Percentiles rank a stretch among this genome's conserved stretches.
These are phyloP conservation scores for Crypturellus undulatus DNA, from an alignment of 2,113 vertebrate species.

Conservation along the genomic window DNA sequence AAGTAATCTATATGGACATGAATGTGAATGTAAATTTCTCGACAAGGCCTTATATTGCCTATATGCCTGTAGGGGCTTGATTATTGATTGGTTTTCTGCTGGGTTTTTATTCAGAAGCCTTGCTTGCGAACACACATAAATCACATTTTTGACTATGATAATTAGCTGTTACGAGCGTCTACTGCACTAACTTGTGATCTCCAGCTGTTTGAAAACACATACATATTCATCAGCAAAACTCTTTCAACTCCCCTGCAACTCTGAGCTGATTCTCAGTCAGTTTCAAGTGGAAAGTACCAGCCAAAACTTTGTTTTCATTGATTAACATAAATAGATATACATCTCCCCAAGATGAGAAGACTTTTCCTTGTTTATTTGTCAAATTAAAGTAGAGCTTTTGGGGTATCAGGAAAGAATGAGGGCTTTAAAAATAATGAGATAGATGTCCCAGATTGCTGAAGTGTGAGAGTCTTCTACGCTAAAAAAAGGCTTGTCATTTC, in stretches of 20 bases:
- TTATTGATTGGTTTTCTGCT: not conserved
- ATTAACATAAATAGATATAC: constrained; percentile 15
- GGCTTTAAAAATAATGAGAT: constrained; percentile 30
- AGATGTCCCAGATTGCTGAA: constrained; percentile 18
- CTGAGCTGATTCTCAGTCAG: not conserved
- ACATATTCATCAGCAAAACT: constrained; percentile 21
- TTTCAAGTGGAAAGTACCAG: not conserved
- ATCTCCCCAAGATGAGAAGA: not conserved
- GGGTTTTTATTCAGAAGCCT: not conserved
- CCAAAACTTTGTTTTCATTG: constrained; percentile 7
- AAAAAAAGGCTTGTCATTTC: not conserved
- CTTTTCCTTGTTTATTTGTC: constrained; percentile 22
- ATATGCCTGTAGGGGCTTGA: rapidly evolving
- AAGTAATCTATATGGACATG: not conserved
- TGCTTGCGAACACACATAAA: not conserved
- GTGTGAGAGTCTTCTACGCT: not conserved
- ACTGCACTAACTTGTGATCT: not conserved
- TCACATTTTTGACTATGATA: not conserved
- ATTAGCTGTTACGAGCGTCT: not conserved
- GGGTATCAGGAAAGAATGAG: not conserved
- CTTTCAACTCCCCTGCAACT: constrained; percentile 1
- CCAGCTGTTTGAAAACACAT: not conserved
- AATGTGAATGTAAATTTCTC: not conserved
- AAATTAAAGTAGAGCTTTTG: not conserved
- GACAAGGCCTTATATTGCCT: not conserved